Conservation (phyloP, 2,797 vertebrate species). For the Poeciliopsis infans region DNA sequence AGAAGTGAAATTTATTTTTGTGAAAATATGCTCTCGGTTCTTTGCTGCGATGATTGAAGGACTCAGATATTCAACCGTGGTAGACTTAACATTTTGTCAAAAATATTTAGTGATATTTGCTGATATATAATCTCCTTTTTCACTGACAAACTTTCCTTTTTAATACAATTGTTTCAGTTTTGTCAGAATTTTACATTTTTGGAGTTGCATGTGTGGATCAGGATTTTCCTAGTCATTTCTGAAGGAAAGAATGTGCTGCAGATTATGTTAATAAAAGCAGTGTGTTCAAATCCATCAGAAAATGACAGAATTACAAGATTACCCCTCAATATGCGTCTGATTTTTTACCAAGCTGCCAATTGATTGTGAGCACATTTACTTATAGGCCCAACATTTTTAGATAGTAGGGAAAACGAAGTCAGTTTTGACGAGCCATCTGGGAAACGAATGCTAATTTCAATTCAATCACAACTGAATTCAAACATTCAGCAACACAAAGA, state of each 20-base stretch:
- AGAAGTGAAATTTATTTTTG: not conserved
- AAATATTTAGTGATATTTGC: not conserved
- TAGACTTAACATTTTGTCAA: not conserved
- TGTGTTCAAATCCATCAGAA: not conserved
- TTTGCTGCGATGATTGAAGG: not conserved
- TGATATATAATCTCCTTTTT: not conserved
- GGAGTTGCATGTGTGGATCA: not conserved
- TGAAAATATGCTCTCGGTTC: not conserved
- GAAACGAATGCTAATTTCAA: not conserved
- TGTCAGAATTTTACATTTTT: not conserved
- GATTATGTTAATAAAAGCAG: not conserved
- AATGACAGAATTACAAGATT: not conserved
- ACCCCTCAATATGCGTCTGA: not conserved
- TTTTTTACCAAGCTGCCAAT: not conserved
- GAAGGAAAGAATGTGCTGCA: not conserved
- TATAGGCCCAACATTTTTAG: not conserved
- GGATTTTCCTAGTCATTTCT: not conserved
- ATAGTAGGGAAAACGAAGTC: not conserved
- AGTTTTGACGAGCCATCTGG: not conserved
- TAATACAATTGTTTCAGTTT: not conserved
- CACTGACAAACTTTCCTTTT: not conserved
- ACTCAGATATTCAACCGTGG: not conserved
- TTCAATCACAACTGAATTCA: not conserved
- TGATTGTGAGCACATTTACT: not conserved
- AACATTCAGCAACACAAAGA: not conserved